Conservation (phyloP, 1,140 invertebrate species). For the Tetraneura akinire region DNA sequence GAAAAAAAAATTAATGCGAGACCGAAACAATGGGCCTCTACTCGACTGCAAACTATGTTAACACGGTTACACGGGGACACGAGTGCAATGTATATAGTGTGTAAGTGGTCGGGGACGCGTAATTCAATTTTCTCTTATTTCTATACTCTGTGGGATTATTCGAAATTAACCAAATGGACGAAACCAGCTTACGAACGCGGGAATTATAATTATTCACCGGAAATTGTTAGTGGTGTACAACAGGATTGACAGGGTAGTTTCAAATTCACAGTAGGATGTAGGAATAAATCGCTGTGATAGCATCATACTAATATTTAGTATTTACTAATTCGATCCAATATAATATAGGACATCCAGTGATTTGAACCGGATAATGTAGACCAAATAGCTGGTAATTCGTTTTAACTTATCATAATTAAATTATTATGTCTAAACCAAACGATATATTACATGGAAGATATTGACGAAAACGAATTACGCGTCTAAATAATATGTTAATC, state of each 20-base stretch:
- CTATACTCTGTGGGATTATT: background rate
- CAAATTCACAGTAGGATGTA: background rate
- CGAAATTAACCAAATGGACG: conserved; percentile 26
- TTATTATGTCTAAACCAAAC: too few species aligned
- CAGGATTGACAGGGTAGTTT: background rate
- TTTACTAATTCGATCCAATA: background rate
- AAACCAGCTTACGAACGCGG: background rate
- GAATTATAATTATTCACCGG: conserved; percentile 21
- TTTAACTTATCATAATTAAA: too few species aligned
- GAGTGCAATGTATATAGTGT: too few species aligned
- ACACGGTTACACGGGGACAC: background rate
- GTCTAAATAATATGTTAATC: too few species aligned
- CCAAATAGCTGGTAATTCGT: too few species aligned
- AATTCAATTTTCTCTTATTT: conserved; percentile 34
- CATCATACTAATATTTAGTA: too few species aligned
- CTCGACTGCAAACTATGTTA: background rate
- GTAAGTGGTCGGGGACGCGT: background rate
- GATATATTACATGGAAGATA: too few species aligned
- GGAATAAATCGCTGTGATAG: too few species aligned
- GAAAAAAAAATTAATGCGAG: background rate
- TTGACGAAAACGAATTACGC: too few species aligned
- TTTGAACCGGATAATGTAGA: too few species aligned
- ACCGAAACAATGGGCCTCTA: background rate
- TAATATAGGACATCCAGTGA: background rate
- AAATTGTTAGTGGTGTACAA: background rate